Percentiles rank a stretch among this genome's conserved stretches.
Evolutionary conservation across 2,113 vertebrate species (phyloP).

Genomic region (Physeter macrocephalus): DNA sequence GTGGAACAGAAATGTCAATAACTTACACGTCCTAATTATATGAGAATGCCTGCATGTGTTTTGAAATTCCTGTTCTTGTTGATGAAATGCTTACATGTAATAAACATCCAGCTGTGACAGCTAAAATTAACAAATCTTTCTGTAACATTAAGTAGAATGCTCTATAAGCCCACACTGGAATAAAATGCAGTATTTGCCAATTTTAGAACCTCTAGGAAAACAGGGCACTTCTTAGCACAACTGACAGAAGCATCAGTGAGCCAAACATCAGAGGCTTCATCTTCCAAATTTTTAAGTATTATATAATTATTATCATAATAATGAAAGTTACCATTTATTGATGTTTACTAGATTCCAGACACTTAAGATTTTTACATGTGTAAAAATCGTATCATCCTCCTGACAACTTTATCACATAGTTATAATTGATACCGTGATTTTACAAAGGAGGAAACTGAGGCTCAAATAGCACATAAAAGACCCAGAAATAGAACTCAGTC

Average conservation of each 20-base stretch:
- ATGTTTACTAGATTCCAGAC: not conserved
- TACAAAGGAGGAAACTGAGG: not conserved
- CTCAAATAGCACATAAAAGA: not conserved
- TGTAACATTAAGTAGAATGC: conserved; percentile 18
- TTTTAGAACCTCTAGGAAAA: conserved; percentile 37
- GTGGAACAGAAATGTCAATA: not conserved
- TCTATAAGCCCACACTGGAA: not conserved
- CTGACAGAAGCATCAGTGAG: not conserved
- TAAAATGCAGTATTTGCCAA: not conserved
- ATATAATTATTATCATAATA: not conserved
- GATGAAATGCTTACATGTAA: conserved; percentile 50
- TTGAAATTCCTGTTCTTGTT: conserved; percentile 11
- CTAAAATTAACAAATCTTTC: conserved; percentile 51
- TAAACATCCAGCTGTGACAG: conserved; percentile 42
- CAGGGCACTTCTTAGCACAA: not conserved
- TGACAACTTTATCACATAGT: not conserved
- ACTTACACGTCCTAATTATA: not conserved
- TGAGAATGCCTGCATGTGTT: not conserved
- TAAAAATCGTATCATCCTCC: not conserved
- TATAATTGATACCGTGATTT: not conserved
- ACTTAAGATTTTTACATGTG: not conserved
- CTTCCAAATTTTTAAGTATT: not conserved
- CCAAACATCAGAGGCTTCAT: not conserved
- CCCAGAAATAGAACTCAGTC: not conserved
- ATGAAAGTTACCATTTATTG: not conserved